These are phyloP conservation scores for Cryptomyrus ogoouensis DNA, from an alignment of 2,113 vertebrate species.

Conservation along the genomic window DNA sequence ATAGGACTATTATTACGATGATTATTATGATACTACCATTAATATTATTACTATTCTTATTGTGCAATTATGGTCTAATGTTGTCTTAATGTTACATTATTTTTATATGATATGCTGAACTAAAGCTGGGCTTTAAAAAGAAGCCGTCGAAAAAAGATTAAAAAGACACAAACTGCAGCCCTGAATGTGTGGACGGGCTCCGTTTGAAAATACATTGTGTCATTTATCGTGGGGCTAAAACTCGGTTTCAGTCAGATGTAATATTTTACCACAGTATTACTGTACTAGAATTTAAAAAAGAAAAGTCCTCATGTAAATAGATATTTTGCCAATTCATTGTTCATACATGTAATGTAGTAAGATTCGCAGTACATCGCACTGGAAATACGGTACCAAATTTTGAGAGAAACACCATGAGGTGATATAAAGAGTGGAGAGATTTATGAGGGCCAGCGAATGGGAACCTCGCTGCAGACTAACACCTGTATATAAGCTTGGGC, in stretches of 20 bases:
- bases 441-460: conserved; percentile 70
- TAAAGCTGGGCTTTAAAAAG: conserved; percentile 70
- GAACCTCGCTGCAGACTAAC: conserved; percentile 80
- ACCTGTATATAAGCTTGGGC: conserved; percentile 96
- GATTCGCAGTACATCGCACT: conserved; percentile 66
- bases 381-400: conserved; percentile 78
- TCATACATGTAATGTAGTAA: conserved; percentile 88
- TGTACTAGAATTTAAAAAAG: conserved; percentile 78
- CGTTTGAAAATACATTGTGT: conserved; percentile 70
- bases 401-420: conserved; percentile 24
- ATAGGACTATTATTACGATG: conserved; percentile 61
- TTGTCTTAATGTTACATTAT: conserved; percentile 96
- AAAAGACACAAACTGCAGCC: conserved; percentile 44
- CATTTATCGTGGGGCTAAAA: conserved; percentile 75
- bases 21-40: conserved; percentile 84
- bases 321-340: conserved; percentile 97
- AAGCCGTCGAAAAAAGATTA: conserved; percentile 62
- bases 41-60: conserved; percentile 78
- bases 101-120: conserved; percentile 84
- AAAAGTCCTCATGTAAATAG: conserved; percentile 82
- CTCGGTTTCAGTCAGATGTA: conserved; percentile 77
- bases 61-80: conserved; percentile 80
- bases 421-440: conserved; percentile 53
- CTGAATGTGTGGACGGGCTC: conserved; percentile 71
- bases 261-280: conserved; percentile 91